Evolutionary conservation across 1,140 invertebrate species (phyloP).

Genomic region (Rhopalosiphum padi): DNA sequence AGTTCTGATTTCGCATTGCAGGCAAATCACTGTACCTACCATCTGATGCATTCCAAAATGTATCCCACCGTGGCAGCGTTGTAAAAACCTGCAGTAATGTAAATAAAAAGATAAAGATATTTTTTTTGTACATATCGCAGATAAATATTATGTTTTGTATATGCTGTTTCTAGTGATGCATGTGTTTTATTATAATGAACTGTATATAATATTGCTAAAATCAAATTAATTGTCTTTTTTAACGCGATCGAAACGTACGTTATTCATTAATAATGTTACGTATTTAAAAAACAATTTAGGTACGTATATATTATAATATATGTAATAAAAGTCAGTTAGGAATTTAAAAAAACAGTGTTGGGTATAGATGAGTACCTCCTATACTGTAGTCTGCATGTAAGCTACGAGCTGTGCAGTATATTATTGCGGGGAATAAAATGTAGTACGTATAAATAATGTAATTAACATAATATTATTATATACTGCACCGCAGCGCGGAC

Average conservation of each 20-base stretch:
- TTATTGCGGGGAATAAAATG: background rate
- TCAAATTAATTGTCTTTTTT: background rate
- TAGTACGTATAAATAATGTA: background rate
- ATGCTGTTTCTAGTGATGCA: background rate
- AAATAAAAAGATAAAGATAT: background rate
- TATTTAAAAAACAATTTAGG: no score
- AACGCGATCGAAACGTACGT: background rate
- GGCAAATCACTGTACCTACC: background rate
- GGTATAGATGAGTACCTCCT: background rate
- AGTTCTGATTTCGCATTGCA: background rate
- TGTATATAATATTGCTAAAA: background rate
- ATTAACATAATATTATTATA: constrained; percentile 20
- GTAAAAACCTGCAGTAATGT: background rate
- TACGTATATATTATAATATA: background rate
- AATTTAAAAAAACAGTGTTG: background rate
- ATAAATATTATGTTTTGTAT: background rate
- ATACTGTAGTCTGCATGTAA: no score
- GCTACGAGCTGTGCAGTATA: background rate
- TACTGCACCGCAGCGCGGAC: background rate
- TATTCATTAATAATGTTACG: background rate
- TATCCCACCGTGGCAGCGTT: background rate
- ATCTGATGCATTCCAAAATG: background rate
- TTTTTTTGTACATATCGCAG: background rate
- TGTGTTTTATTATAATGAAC: background rate
- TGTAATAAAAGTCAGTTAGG: background rate